Percentiles rank a stretch among this genome's conserved stretches.
These are phyloP conservation scores for Physella acuta DNA, from an alignment of 1,140 invertebrate species.

Conservation along the genomic window DNA sequence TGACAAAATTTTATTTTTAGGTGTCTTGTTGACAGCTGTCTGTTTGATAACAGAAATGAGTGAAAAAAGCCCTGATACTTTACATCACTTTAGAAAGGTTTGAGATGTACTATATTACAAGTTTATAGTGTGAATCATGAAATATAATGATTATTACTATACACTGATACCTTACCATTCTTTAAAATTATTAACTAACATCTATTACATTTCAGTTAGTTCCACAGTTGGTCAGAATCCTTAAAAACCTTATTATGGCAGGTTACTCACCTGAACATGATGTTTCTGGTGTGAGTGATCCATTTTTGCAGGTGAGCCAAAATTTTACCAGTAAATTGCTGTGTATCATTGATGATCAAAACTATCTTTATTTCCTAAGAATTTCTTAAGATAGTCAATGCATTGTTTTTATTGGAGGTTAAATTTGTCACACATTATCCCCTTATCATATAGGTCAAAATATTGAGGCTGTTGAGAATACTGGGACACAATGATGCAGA, in stretches of 20 bases:
- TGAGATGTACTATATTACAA: no score
- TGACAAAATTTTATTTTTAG: conserved; percentile 67
- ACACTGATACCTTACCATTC: not conserved
- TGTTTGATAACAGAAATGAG: conserved; percentile 99
- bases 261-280: conserved; percentile 99
- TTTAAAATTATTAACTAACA: not conserved
- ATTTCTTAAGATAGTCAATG: no score
- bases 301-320: conserved; percentile 85
- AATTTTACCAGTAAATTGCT: not conserved
- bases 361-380: no score
- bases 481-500: conserved; percentile 93
- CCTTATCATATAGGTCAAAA: conserved; percentile 78
- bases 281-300: conserved; percentile 98
- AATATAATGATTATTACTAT: conserved; percentile 6
- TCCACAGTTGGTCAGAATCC: conserved; percentile 93
- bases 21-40: conserved; percentile 95
- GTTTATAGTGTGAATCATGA: no score
- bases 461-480: conserved; percentile 88
- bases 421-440: no score
- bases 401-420: no score
- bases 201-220: conserved; percentile 78
- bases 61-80: conserved; percentile 92
- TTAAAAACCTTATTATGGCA: conserved; percentile 96
- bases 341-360: not conserved
- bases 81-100: conserved; percentile 98